Conservation (phyloP, 2,888 invertebrate genomes). For the Epistrophe grossulariae region DNA sequence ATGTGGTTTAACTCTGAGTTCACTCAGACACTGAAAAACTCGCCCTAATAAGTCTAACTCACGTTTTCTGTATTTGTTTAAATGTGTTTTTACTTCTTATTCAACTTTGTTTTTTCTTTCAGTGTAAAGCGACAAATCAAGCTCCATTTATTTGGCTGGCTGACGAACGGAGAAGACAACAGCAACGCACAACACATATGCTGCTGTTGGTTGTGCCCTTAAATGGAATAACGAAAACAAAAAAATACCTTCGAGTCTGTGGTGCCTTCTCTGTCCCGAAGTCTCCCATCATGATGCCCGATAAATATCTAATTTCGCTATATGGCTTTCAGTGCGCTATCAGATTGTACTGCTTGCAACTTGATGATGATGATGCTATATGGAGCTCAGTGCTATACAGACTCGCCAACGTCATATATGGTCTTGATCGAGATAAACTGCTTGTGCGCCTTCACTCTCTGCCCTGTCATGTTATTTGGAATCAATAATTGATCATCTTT, state of each 20-base stretch:
- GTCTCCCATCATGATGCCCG: slow-evolving; percentile 30
- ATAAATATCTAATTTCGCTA: slow-evolving; percentile 75
- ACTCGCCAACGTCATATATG: slow-evolving; percentile 60
- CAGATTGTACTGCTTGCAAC: slow-evolving; percentile 73
- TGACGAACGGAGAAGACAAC: slow-evolving; percentile 50
- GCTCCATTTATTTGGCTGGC: slow-evolving; percentile 43
- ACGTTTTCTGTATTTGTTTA: neutral
- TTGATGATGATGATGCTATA: slow-evolving; percentile 71
- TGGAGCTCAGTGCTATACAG: slow-evolving; percentile 44
- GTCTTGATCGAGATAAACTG: slow-evolving; percentile 71
- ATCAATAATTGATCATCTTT: slow-evolving; percentile 76
- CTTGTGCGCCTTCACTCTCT: slow-evolving; percentile 72
- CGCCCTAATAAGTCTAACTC: neutral
- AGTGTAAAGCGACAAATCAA: slow-evolving; percentile 27
- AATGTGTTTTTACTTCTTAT: neutral
- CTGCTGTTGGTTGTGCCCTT: slow-evolving; percentile 60
- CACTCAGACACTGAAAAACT: no score
- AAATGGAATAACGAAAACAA: slow-evolving; percentile 64
- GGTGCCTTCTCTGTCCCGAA: slow-evolving; percentile 2
- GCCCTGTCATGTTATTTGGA: slow-evolving; percentile 73
- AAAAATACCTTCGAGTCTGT: slow-evolving; percentile 26
- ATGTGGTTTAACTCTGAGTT: no score
- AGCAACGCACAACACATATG: slow-evolving; percentile 63
- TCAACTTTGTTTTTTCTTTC: neutral
- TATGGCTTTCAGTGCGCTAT: slow-evolving; percentile 69